These are phyloP conservation scores for Hirtodrosophila cameraria DNA, from an alignment of 2,888 invertebrate genomes.

Conservation along the genomic window DNA sequence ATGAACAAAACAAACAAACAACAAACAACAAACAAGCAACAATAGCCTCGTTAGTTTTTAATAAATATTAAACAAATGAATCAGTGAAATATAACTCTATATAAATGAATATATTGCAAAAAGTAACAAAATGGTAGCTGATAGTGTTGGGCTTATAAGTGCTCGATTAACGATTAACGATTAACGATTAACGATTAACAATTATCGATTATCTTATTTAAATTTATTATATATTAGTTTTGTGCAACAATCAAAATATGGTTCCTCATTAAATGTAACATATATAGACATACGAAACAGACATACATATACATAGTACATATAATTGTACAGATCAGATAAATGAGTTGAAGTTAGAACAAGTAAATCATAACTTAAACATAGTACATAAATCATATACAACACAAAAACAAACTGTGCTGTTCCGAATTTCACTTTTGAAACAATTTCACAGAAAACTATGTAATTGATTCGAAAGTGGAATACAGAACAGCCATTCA, in stretches of 20 bases:
- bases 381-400: too few species aligned
- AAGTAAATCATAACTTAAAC: too few species aligned
- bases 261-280: conserved; percentile 61
- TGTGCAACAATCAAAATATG: conserved; percentile 65
- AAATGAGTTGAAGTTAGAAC: conserved; percentile 41
- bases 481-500: conserved; percentile 6
- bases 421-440: too few species aligned
- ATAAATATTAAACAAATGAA: conserved; percentile 56
- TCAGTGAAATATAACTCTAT: conserved; percentile 45
- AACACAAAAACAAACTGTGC: too few species aligned
- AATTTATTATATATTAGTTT: conserved; percentile 26
- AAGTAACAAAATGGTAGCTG: conserved; percentile 25
- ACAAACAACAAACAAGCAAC: conserved; percentile 45
- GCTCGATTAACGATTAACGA: too few species aligned
- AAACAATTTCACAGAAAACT: too few species aligned
- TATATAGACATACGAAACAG: conserved; percentile 34
- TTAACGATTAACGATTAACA: too few species aligned
- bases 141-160: conserved; percentile 3
- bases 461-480: too few species aligned
- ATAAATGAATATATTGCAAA: conserved; percentile 69
- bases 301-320: conserved; percentile 20
- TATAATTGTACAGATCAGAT: conserved; percentile 45
- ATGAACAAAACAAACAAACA: conserved; percentile 19
- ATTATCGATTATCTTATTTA: conserved; percentile 1
- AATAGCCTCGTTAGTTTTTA: conserved; percentile 78